phyloP scores from a whole-genome alignment of 92 coral and sea anemone genomes.

The Actinernus sp. region DNA sequence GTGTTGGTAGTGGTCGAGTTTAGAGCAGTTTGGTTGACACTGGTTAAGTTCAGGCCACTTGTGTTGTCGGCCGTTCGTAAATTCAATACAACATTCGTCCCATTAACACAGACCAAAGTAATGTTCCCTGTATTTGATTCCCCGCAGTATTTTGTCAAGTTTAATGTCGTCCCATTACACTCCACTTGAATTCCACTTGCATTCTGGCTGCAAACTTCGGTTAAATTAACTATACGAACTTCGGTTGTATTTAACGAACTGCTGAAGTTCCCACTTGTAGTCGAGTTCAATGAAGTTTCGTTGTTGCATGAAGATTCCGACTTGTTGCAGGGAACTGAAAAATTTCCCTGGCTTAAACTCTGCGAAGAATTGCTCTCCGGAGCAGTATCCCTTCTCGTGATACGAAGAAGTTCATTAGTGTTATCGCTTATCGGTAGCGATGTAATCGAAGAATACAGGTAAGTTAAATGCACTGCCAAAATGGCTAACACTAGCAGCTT shows the following conservation, averaged over 20 bases:
- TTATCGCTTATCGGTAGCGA: background rate
- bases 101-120: constrained; percentile 59
- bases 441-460: background rate
- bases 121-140: constrained; percentile 29
- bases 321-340: constrained; percentile 55
- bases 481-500: constrained; percentile 11
- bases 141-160: constrained; percentile 72
- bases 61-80: constrained; percentile 27
- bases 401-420: background rate
- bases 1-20: constrained; percentile 2
- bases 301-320: constrained; percentile 34
- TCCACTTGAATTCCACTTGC: constrained; percentile 17
- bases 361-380: constrained; percentile 18
- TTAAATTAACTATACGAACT: constrained; percentile 59
- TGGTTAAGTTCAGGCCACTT: background rate
- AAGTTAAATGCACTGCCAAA: constrained; percentile 4
- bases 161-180: constrained; percentile 68
- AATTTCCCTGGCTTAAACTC: constrained; percentile 49
- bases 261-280: constrained; percentile 18
- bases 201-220: constrained; percentile 54
- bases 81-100: constrained; percentile 33
- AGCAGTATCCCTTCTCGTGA: background rate
- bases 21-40: background rate
- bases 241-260: constrained; percentile 25
- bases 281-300: constrained; percentile 39